Base-by-base conservation (phyloP, 2,888 invertebrate genomes). In the Nephrotoma appendiculata region DNA sequence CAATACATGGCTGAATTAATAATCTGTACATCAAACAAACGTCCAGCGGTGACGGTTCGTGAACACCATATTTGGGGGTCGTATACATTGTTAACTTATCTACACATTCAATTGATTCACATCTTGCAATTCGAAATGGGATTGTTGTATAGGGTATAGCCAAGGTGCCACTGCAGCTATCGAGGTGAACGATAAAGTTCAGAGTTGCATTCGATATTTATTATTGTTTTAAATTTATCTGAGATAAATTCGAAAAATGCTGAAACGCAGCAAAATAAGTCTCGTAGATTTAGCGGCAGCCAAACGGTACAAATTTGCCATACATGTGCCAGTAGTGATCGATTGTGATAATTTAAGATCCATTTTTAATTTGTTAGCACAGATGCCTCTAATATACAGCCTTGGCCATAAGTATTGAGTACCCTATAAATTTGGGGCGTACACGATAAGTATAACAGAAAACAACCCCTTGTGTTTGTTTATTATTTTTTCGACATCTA, bases 161-260 rank as follows among this genome's bases (percentile, higher is more conserved):
- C 95, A 95, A 89, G 92, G 96, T 87, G 95, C 95, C 5, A 96
- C 95, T 1, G 96, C 96, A 4, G 94, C 96, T 0, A 96, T 96
- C 0, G 94, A 94, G 15, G 95, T 96, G 94, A 96, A 96, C 89
- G 96, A 96, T 95, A 95, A 89, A 96, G 96, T 88, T 96, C 96
- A 7, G 92, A 96, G 87, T 96, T 96, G 0, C 96, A 96, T 90
- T 95, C 96, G 87, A 96, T 96, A 88, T 95, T 96, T 89, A 95
- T 95, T 86, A 93, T 96, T 86, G 94, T 95, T 88, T 91, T 96
- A n/a, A 92, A 92, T 88, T 89, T 93, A 19, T 91, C 91, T 1
- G 92, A 92, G 84, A 92, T 93, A 43, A 91, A 92, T 86, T 15
- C 6, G 15, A 12, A 19, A 86, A 91, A 91, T 86, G 92, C 93